Evolutionary conservation across 2,113 vertebrate species (phyloP), one percentile per base, ranked within the genome.

Genomic region (Rafetus swinhoei): DNA sequence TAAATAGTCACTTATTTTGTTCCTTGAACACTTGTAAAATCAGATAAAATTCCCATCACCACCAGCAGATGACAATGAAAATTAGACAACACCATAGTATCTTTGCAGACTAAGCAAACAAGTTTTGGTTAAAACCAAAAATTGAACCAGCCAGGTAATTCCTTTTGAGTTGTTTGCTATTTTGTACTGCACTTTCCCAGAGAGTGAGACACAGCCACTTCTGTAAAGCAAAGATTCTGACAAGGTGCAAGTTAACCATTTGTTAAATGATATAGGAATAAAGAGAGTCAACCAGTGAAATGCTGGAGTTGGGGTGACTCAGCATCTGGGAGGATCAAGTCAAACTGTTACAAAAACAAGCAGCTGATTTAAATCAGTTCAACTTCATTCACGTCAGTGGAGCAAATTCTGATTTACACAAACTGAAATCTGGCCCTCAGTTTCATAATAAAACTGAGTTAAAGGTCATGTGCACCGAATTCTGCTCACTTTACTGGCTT

Each of bases 21-120:
- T 81, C 27, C 57, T 0, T 0, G 12, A 8, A 1, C 0, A 1
- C 21, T 53, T 5, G 32, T n/a, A 83, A 79, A n/a, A 59, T 24
- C 53, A 15, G 45, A 35, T 39, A 77, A 77, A 77, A 50, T 77
- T 50, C 74, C 24, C 74, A 45, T 77, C 74, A 50, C 22, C 22
- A 50, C 25, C 39, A 50, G 50, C 12, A 50, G 74, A 39, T 45
- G 39, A 77, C 39, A 25, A 12, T 25, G 12, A 35, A 77, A 14
- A 50, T 77, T 45, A 50, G 39, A 0, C 82, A 27, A 53, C 3
- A 13, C 1, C 0, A n/a, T 32, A 57, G 57, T 7, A 54, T 4
- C 45, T 2, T 15, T 80, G 65, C 3, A 5, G 79, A 19, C 56
- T 84, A 6, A 16, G 45, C 81, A 57, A 52, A 22, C 13, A 55